Evolutionary conservation across 2,888 invertebrate species (phyloP).

Genomic region (Philereme transversata): DNA sequence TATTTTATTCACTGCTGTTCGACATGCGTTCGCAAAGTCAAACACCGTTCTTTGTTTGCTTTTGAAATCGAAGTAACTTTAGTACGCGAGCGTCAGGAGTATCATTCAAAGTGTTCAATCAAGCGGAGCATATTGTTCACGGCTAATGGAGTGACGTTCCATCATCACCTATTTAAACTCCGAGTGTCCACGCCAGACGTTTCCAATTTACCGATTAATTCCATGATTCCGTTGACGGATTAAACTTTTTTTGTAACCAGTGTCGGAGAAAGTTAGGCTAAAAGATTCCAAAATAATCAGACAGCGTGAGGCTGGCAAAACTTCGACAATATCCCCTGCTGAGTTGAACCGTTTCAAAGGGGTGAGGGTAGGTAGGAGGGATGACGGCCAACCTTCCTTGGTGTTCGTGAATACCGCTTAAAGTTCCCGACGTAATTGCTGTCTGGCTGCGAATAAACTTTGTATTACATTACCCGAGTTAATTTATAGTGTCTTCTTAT

Average conservation of each 20-base stretch:
- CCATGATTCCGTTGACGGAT: slow-evolving; percentile 43
- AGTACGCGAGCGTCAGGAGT: slow-evolving; percentile 12
- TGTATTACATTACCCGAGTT: slow-evolving; percentile 80
- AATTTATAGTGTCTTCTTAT: slow-evolving; percentile 80
- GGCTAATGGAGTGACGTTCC: slow-evolving; percentile 37
- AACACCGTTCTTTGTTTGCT: background rate
- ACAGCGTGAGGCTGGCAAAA: slow-evolving; percentile 60
- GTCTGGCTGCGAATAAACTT: slow-evolving; percentile 80
- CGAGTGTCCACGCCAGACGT: slow-evolving; percentile 39
- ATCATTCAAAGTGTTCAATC: slow-evolving; percentile 34
- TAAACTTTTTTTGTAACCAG: slow-evolving; percentile 51
- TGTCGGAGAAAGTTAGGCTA: slow-evolving; percentile 63
- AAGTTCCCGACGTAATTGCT: slow-evolving; percentile 80
- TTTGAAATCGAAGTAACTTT: slow-evolving; percentile 14
- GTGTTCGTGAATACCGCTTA: slow-evolving; percentile 78
- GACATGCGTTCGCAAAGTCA: slow-evolving; percentile 23
- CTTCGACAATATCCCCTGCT: slow-evolving; percentile 70
- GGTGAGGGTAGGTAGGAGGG: slow-evolving; percentile 53
- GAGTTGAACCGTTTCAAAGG: slow-evolving; percentile 66
- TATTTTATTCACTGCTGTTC: slow-evolving; percentile 35
- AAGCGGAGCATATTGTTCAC: slow-evolving; percentile 36
- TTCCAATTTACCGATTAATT: slow-evolving; percentile 43
- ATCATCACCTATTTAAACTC: slow-evolving; percentile 27
- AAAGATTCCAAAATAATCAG: slow-evolving; percentile 72
- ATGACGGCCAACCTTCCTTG: slow-evolving; percentile 58